Conservation (phyloP, 2,113 vertebrate species). For the Micronisus gabar region DNA sequence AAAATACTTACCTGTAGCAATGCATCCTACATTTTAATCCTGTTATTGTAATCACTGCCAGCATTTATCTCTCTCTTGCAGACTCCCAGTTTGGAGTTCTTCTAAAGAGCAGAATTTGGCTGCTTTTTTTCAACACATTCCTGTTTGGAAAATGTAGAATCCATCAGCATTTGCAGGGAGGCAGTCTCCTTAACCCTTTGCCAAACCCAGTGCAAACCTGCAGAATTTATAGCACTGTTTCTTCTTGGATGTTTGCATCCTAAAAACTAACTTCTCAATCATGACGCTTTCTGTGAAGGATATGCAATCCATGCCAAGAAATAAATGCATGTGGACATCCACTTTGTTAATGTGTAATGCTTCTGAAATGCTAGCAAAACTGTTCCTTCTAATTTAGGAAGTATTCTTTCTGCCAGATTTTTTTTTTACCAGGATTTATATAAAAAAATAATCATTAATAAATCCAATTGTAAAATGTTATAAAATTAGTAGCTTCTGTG, state of each 20-base stretch:
- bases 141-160: constrained; percentile 61
- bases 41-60: constrained; percentile 78
- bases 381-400: not conserved
- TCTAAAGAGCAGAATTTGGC: constrained; percentile 79
- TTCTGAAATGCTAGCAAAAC: not conserved
- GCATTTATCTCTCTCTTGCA: constrained; percentile 85
- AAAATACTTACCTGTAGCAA: constrained; percentile 45
- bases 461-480: not conserved
- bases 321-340: not conserved
- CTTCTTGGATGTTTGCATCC: not conserved
- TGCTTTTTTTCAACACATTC: constrained; percentile 73
- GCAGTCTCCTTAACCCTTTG: constrained; percentile 69
- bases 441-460: not conserved
- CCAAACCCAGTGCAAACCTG: constrained; percentile 18
- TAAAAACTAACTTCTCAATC: not conserved
- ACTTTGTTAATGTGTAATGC: not conserved
- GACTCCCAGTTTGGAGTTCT: constrained; percentile 77
- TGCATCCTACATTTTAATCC: constrained; percentile 71
- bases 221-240: not conserved
- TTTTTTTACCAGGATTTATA: not conserved
- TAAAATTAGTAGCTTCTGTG: not conserved
- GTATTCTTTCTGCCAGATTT: not conserved
- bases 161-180: constrained; percentile 51
- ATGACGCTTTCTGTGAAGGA: not conserved
- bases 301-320: not conserved